Percentiles rank a stretch among this genome's conserved stretches.
Conservation (phyloP, 2,113 vertebrate species). For the Cepphus grylle region DNA sequence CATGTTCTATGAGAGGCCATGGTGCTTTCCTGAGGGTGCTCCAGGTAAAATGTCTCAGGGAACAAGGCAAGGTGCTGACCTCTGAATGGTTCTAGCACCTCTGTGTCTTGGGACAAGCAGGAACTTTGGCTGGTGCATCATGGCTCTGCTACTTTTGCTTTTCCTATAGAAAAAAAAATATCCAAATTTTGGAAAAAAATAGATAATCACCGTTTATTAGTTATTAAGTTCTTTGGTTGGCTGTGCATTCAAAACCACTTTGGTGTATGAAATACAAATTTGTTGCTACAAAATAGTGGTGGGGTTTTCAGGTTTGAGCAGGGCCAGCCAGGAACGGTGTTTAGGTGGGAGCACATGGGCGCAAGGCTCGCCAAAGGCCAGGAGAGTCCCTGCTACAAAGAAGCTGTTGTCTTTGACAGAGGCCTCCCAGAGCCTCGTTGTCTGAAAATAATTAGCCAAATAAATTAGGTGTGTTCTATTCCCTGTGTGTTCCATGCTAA, state of each 20-base stretch:
- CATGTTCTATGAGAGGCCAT: accelerated
- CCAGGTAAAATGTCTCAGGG: not conserved
- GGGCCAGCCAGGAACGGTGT: not conserved
- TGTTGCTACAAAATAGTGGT: not conserved
- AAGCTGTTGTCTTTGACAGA: not conserved
- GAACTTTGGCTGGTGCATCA: not conserved
- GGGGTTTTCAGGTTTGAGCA: not conserved
- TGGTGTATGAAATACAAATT: not conserved
- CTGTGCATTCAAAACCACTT: not conserved
- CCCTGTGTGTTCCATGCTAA: not conserved
- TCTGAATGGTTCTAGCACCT: not conserved
- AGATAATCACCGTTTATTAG: not conserved
- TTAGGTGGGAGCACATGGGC: not conserved
- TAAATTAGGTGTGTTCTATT: not conserved
- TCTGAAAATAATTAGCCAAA: conserved; percentile 6
- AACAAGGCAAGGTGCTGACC: not conserved
- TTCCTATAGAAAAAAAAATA: not conserved
- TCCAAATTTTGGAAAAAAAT: not conserved
- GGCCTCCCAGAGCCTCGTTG: not conserved
- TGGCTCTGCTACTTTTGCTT: not conserved
- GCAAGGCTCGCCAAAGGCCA: not conserved
- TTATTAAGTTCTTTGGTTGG: not conserved
- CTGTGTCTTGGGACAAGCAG: not conserved
- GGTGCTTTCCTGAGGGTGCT: not conserved
- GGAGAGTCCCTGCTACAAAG: not conserved